phyloP scores from a whole-genome alignment of 2,113 vertebrate species.

The Strix uralensis region DNA sequence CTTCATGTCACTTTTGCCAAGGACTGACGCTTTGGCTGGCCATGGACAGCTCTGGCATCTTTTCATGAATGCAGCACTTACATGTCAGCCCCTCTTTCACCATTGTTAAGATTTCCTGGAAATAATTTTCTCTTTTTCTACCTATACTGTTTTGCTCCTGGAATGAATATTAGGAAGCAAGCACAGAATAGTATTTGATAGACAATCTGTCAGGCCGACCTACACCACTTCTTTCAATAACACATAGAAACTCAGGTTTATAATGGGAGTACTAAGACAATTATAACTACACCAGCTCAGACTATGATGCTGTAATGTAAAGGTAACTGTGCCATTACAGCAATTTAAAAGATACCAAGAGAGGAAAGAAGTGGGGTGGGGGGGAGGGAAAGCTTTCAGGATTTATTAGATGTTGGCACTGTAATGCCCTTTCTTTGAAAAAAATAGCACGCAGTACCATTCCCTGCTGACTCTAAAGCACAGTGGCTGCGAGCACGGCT shows the following conservation, averaged over 20 bases:
- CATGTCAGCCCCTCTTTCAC: neutral
- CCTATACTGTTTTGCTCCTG: neutral
- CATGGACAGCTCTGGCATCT: neutral
- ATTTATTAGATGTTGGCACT: slow-evolving; percentile 2
- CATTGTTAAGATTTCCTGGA: neutral
- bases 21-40: neutral
- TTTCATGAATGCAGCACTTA: neutral
- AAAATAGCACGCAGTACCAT: neutral
- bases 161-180: neutral
- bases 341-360: slow-evolving; percentile 27
- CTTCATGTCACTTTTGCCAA: rapidly evolving
- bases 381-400: neutral
- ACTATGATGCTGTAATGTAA: neutral
- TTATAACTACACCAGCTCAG: neutral
- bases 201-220: neutral
- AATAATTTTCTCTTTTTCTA: neutral
- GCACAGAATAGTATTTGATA: neutral
- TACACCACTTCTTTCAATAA: neutral
- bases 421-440: slow-evolving; percentile 34
- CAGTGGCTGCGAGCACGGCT: neutral
- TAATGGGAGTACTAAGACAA: neutral
- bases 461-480: slow-evolving; percentile 48
- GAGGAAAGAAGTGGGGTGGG: neutral
- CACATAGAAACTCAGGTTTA: neutral
- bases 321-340: neutral